Conservation (phyloP, 2,797 vertebrate genomes). For the Sebastes kiyomatsui region DNA sequence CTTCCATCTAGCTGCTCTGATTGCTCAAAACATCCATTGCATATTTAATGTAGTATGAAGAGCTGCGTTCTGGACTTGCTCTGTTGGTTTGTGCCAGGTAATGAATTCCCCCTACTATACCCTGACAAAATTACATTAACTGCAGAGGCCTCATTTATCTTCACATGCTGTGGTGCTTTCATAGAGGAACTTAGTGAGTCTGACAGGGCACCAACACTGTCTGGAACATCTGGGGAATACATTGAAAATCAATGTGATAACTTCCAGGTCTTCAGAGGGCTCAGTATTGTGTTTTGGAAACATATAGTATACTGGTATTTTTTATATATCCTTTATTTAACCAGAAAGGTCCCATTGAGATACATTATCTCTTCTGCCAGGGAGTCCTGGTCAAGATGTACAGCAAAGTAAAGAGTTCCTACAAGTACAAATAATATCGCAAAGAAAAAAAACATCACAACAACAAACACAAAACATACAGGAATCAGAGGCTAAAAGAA, state of each 20-base stretch:
- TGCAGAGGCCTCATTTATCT: slow-evolving; percentile 42
- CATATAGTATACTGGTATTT: no score
- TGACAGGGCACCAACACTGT: slow-evolving; percentile 3
- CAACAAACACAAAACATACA: not conserved
- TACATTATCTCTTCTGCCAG: no score
- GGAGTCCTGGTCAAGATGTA: no score
- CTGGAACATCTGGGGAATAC: slow-evolving; percentile 3
- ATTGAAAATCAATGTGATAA: slow-evolving; percentile 7
- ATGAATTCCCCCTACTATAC: slow-evolving; percentile 57
- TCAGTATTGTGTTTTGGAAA: not conserved
- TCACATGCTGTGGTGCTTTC: slow-evolving; percentile 31
- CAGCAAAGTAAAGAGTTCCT: rapidly evolving
- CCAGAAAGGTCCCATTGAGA: no score
- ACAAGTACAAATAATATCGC: no score
- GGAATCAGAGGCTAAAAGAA: no score
- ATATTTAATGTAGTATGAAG: slow-evolving; percentile 64
- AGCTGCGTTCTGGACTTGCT: slow-evolving; percentile 31
- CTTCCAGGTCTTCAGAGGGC: not conserved
- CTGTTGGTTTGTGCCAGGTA: slow-evolving; percentile 42
- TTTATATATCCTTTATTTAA: no score
- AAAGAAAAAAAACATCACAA: not conserved
- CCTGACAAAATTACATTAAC: slow-evolving; percentile 55
- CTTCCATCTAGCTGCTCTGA: slow-evolving; percentile 22
- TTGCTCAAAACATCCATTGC: slow-evolving; percentile 39
- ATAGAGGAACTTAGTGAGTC: slow-evolving; percentile 24